Conservation (phyloP, 1,140 invertebrate species). For the Parasteatoda tepidariorum region DNA sequence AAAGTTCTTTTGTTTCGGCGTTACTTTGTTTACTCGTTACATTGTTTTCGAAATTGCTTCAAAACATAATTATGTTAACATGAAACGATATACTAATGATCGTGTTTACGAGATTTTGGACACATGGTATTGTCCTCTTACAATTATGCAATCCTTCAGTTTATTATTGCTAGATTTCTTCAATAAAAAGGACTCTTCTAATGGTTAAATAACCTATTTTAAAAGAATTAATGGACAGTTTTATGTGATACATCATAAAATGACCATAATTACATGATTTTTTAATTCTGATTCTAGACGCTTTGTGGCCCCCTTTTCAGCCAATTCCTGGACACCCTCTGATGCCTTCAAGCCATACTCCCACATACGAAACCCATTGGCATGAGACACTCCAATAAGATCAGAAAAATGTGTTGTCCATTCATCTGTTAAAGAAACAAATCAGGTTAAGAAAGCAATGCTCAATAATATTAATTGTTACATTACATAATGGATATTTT, state of each 20-base stretch:
- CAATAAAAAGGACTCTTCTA: not conserved
- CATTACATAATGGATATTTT: too few relatives aligned
- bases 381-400: conserved; percentile 72
- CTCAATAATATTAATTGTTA: not conserved
- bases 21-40: too few relatives aligned
- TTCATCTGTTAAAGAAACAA: conserved; percentile 66
- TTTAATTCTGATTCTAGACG: conserved; percentile 71
- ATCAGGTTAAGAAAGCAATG: not conserved
- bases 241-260: not conserved
- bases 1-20: too few relatives aligned
- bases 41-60: too few relatives aligned
- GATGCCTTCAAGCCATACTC: conserved; percentile 70
- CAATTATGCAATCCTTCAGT: too few relatives aligned
- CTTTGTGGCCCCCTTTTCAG: conserved; percentile 71
- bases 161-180: not conserved
- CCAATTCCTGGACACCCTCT: conserved; percentile 72
- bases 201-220: too few relatives aligned
- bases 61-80: too few relatives aligned
- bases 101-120: too few relatives aligned
- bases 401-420: conserved; percentile 73
- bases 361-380: conserved; percentile 70
- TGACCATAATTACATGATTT: conserved; percentile 64
- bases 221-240: not conserved
- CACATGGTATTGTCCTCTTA: conserved; percentile 65
- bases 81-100: too few relatives aligned